These are phyloP conservation scores for Athalia circularis DNA, from an alignment of 2,888 invertebrate genomes.

Conservation along the genomic window DNA sequence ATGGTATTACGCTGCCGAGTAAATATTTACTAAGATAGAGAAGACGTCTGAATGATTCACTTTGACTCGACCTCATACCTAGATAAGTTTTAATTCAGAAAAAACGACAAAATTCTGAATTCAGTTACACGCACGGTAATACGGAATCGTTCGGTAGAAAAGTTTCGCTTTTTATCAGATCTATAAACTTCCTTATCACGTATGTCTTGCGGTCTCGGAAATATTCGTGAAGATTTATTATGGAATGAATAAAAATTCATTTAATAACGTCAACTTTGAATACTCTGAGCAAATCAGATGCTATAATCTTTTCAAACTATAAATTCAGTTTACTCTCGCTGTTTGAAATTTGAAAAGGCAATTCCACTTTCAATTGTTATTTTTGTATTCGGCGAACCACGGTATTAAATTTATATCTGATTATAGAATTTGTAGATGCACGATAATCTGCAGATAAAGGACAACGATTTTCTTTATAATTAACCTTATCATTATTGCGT, in stretches of 20 bases:
- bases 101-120: not conserved
- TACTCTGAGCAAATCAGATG: too few relatives aligned
- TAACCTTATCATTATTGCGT: too few relatives aligned
- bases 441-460: too few relatives aligned
- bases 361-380: not conserved
- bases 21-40: conserved; percentile 18
- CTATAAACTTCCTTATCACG: not conserved
- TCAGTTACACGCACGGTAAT: not conserved
- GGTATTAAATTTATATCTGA: not conserved
- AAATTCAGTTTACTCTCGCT: too few relatives aligned
- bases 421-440: too few relatives aligned
- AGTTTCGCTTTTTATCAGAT: conserved; percentile 2
- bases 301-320: too few relatives aligned
- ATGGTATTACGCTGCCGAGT: not conserved
- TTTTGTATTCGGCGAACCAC: not conserved
- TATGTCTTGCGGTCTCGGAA: too few relatives aligned
- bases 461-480: too few relatives aligned
- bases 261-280: too few relatives aligned
- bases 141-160: not conserved
- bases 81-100: not conserved
- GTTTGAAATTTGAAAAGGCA: not conserved
- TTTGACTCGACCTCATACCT: not conserved
- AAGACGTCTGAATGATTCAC: not conserved
- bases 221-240: not conserved
- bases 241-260: too few relatives aligned